phyloP scores from a whole-genome alignment of 64 coral and sea anemone genomes.

The Hydrozoanthus tunicans region DNA sequence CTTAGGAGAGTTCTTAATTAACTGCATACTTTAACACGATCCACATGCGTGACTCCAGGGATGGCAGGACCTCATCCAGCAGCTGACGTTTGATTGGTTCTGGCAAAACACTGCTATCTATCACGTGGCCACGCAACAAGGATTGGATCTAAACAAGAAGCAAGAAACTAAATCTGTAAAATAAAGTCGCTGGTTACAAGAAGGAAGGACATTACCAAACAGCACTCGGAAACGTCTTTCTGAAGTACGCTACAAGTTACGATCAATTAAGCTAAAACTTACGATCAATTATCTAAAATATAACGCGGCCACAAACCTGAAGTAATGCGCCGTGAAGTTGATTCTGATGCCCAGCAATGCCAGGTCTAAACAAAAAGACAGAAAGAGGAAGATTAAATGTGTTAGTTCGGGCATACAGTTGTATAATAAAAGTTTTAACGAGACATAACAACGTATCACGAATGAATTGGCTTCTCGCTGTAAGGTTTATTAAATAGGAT shows the following conservation, averaged over 20 bases:
- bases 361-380: conserved; percentile 5
- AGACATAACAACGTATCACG: not conserved
- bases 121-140: conserved; percentile 50
- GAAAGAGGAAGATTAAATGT: not conserved
- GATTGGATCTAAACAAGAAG: conserved; percentile 57
- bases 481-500: too few relatives aligned
- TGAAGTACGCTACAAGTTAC: not conserved
- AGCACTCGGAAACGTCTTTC: not conserved
- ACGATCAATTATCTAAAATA: not conserved
- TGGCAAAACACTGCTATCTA: not conserved
- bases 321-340: conserved; percentile 74
- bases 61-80: not conserved
- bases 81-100: conserved; percentile 9
- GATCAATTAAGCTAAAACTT: not conserved
- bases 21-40: conserved; percentile 24
- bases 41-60: conserved; percentile 36
- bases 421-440: too few relatives aligned
- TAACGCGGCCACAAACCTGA: conserved; percentile 50
- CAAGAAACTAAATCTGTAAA: not conserved
- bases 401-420: too few relatives aligned
- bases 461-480: too few relatives aligned
- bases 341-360: conserved; percentile 51
- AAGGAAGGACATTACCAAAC: not conserved
- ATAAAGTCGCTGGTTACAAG: not conserved
- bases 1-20: too few relatives aligned